Base-by-base conservation (phyloP, 2,797 vertebrate genomes). In the Macropus fuliginosus region DNA sequence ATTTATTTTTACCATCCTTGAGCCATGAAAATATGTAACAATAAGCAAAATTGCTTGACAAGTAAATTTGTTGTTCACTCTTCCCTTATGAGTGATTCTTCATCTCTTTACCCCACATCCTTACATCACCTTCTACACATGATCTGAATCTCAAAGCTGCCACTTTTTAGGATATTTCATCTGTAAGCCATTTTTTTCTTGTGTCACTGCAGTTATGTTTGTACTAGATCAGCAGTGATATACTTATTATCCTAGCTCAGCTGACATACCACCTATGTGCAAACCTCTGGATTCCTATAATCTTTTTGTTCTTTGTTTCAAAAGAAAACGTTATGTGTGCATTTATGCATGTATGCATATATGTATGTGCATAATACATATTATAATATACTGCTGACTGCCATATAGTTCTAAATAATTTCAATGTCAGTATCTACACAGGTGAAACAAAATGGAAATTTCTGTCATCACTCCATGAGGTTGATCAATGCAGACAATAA, bases 171-270 rank as follows among this genome's bases (percentile, higher is more conserved):
- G 54, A 55, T 54, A 54, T 92, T 40, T 74, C 92, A 55, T 5
- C 62, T 97, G 92, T 90, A 27, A 96, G 52, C 54, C 18, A 54
- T 10, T 91, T 90, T 95, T 92, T 93, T 4, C n/a, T 0, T 93
- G 10, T 91, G 16, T 89, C 55, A 52, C 56, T 6, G 92, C 24
- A 34, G 11, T 93, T 93, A 11, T 90, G 90, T 40, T 96, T 34
- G 0, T 56, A 96, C 4, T 56, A 57, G 34, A 92, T 56, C 52
- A 96, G 5, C 0, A 95, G 18, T 0, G 92, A 92, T 97, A 28
- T 28, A 92, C 50, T 92, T 90, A 28, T 92, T 18, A 94, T 5
- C 3, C 9, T 94, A 62, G 92, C 93, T 50, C 56, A 57, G 8
- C 11, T 56, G 0, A 54, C 18, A 90, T 29, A 40, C 93, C 21